Evolutionary conservation across 92 coral and sea anemone species (phyloP).

Genomic region (Umimayanthus kanabou): DNA sequence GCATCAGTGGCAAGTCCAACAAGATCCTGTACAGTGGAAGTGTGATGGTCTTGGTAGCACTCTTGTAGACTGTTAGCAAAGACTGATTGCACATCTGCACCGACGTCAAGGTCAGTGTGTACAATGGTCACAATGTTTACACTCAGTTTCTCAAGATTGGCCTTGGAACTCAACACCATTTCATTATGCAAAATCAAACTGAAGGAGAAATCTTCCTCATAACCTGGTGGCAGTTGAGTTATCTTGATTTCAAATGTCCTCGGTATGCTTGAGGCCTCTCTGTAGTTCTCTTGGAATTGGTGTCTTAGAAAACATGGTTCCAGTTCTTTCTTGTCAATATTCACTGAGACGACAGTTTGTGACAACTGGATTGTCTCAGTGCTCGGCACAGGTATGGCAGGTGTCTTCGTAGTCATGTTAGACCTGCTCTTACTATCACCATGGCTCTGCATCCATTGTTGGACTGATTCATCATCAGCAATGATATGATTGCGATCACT

Average conservation of each 20-base stretch:
- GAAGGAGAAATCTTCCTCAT: neutral
- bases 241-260: constrained; percentile 47
- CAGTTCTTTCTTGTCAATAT: constrained; percentile 23
- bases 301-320: constrained; percentile 22
- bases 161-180: neutral
- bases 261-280: constrained; percentile 47
- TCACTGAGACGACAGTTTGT: neutral
- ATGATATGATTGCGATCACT: constrained; percentile 1
- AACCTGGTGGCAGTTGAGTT: neutral
- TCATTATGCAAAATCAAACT: constrained; percentile 1
- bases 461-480: constrained; percentile 13
- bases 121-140: constrained; percentile 11
- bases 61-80: neutral
- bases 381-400: too few species aligned
- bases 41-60: neutral
- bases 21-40: constrained; percentile 23
- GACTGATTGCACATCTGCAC: constrained; percentile 20
- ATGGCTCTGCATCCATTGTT: neutral
- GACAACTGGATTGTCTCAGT: neutral
- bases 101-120: constrained; percentile 20
- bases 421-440: too few species aligned
- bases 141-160: neutral
- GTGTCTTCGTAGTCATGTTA: neutral
- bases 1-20: constrained; percentile 8
- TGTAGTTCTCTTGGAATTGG: constrained; percentile 46